Conservation (phyloP, 2,113 vertebrate genomes). For the Arenaria interpres region DNA sequence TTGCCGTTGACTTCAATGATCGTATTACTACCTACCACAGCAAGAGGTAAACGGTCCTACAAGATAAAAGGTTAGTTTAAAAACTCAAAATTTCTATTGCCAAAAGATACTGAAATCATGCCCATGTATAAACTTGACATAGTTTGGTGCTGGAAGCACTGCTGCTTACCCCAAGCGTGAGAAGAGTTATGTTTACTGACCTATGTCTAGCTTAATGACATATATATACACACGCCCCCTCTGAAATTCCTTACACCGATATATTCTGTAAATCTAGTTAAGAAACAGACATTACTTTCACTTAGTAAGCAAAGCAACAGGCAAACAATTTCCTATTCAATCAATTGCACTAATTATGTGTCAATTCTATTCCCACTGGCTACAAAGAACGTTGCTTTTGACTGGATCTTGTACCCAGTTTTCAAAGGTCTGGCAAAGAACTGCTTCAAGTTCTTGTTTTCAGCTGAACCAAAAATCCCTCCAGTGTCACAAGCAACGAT, state of each 20-base stretch:
- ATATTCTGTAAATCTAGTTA: background rate
- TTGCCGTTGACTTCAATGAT: conserved; percentile 97
- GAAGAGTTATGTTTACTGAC: background rate
- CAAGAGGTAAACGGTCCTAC: conserved; percentile 96
- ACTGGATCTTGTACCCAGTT: background rate
- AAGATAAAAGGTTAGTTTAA: conserved; percentile 56
- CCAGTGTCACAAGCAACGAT: background rate
- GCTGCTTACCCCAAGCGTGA: background rate
- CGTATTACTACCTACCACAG: conserved; percentile 98
- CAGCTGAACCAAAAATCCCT: background rate
- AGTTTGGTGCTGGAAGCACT: background rate
- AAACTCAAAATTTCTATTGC: background rate
- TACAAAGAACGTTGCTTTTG: background rate
- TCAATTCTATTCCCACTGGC: background rate
- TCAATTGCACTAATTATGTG: background rate
- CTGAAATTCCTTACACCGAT: background rate
- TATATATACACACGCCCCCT: background rate
- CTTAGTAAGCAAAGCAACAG: background rate
- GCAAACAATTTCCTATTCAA: background rate
- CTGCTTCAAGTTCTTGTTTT: background rate
- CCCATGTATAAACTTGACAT: accelerated
- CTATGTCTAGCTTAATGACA: background rate
- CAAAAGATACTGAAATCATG: conserved; percentile 19
- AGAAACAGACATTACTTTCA: background rate
- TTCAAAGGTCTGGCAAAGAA: conserved; percentile 4